Evolutionary conservation across 37 sponge, comb jelly and placozoan species (phyloP), one percentile per base, ranked within the genome.

Genomic region (Eunapius fragilis): DNA sequence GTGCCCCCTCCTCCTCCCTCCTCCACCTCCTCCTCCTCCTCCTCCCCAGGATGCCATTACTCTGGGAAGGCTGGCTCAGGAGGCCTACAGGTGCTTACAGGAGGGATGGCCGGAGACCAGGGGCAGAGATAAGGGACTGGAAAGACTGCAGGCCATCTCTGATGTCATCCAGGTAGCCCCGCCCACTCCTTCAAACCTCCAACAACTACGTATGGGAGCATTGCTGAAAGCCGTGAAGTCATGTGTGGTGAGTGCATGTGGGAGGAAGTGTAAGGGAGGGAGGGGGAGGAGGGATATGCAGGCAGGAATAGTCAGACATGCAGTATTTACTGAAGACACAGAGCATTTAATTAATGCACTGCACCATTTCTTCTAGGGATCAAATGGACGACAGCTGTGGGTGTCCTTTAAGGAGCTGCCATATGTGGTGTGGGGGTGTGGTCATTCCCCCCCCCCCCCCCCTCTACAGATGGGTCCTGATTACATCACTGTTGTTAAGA

Each of bases 401-500:
- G 67, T 34, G 37, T 45, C 28, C 7, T 86, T 86, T 67, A 78
- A 71, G 27, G 41, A 77, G 35, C 33, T 80, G 3, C 81, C 81
- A 0, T 69, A 17, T 25, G 32, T 23, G 24, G 22, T 11, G 36
- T 36, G 37, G 36, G 37, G 25, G 37, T 26, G 32, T 31, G 58
- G 58, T 58, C 58, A 58, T 17, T 19, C 58, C 22, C 1, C 58
- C 41, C 6, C 31, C 30, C 14, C 31, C 13, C 31, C 25, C 26
- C 31, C 22, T n/a, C n/a, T n/a, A 72, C 14, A 32, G 30, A 32
- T 32, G 31, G 14, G 28, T 72, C 31, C 5, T 0, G 77, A 87
- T 74, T 88, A 92, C 77, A 82, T 86, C 70, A 28, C 70, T n/a
- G 49, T 41, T 13, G 88, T 83, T 14, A 91, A 81, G 85, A 88